Evolutionary conservation across 2,113 vertebrate species (phyloP), one percentile per base, ranked within the genome.

Genomic region (Acrocephalus kingi): DNA sequence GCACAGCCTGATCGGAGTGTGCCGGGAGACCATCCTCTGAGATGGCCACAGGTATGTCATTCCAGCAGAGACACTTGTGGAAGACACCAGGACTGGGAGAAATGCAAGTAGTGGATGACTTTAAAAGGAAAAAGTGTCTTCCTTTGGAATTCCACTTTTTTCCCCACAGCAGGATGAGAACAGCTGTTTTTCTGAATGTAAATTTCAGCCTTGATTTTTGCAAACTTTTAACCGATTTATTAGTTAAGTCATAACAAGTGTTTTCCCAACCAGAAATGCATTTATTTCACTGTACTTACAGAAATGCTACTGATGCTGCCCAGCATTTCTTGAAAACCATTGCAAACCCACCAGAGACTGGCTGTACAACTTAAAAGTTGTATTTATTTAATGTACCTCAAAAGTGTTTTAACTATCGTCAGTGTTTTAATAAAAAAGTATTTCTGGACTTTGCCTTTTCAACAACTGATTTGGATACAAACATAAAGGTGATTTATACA

Each of bases 371-470:
- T 97, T 95, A 17, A 73, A 95, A 98, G 98, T 97, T 98, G 98
- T 98, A 98, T 98, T 97, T 98, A 98, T 98, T 99, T 98, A 97
- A 98, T 97, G 99, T 99, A 99, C 99, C 99, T 99, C 99, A 98
- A 98, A 98, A 98, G 98, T 99, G 98, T 99, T 99, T 98, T 98
- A 97, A 98, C 98, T 98, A 98, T 97, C 95, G 98, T 98, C 98
- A 97, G 98, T 99, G 98, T 99, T 99, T 98, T 98, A 99, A 99
- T 99, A 99, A 99, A 99, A 99, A 98, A 97, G 68, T 97, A 96
- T 97, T 98, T 98, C 98, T 96, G 97, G 93, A 90, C 93, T 93
- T 91, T 59, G 58, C 61, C 89, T 97, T 91, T 94, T 95, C 59
- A 92, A 78, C 66, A 90, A 33, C 52, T 96, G 81, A 96, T 85